Evolutionary conservation across 2,888 invertebrate genomes (phyloP), one percentile per base, ranked within the genome.

Genomic region (Hypsopygia costalis): DNA sequence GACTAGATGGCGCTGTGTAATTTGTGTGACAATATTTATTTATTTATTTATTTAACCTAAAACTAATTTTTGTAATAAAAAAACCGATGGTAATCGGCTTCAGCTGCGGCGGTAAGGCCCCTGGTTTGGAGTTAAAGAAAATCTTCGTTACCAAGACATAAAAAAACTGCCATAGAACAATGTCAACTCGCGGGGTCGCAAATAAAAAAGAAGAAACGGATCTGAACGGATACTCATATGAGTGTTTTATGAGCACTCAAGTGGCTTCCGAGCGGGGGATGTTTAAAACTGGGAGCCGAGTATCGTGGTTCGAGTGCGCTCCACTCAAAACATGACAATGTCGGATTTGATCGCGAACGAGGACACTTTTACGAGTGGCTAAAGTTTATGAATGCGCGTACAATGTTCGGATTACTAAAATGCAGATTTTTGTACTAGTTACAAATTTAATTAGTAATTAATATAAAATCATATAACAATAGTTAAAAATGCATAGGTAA

Each of bases 181-280:
- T 41, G 44, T 44, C 40, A 41, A 43, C 34, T 42, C 40, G 53
- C 55, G 60, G 49, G 50, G 61, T 63, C 58, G 58, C 62, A 69
- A 71, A 70, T 65, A 69, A 65, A 55, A 50, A 54, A 51, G 63
- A 69, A 65, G 62, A 53, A 60, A 52, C 62, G 59, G 59, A 69
- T 70, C 67, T 70, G 69, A 68, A 68, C 62, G 69, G 66, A 66
- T 63, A 63, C 67, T 69, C 67, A 66, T 70, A 69, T 67, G 75
- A 82, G 81, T 82, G 79, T 79, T 83, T 82, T 83, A 82, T 79
- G 81, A 82, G 76, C 79, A 77, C 81, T 82, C 64, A 68, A 82
- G 79, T 67, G 70, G 67, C 68, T 77, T 73, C 73, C 75, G 71
- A 67, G 62, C 65, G 58, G 64, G 21, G 70, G 77, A 75, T 77